Percentiles rank a stretch among this genome's conserved stretches.
These are phyloP conservation scores for Hycleus cichorii DNA, from an alignment of 1,140 invertebrate species.

Conservation along the genomic window DNA sequence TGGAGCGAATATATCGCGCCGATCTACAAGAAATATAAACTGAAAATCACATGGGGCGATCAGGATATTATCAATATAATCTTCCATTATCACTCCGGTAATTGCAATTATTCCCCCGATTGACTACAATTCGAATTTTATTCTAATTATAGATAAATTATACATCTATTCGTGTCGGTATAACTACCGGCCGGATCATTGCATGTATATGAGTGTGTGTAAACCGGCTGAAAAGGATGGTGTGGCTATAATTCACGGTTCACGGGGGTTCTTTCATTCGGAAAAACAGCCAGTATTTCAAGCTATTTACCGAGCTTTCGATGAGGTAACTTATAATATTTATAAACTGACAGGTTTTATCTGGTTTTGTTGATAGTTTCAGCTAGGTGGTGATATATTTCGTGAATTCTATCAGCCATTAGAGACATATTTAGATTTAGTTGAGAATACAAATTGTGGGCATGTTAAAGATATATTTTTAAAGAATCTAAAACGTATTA, in stretches of 20 bases:
- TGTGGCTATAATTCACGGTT: conserved; percentile 81
- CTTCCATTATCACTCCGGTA: conserved; percentile 81
- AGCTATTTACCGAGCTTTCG: conserved; percentile 64
- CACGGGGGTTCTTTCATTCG: conserved; percentile 75
- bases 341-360: conserved; percentile 4
- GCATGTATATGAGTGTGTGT: conserved; percentile 88
- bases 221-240: conserved; percentile 66
- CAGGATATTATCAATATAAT: conserved; percentile 97
- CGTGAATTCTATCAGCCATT: conserved; percentile 42
- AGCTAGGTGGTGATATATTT: conserved; percentile 43
- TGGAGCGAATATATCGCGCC: conserved; percentile 79
- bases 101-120: neutral
- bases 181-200: conserved; percentile 91
- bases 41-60: conserved; percentile 93
- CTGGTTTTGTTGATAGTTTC: conserved; percentile 41
- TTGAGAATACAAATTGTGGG: conserved; percentile 45
- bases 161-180: conserved; percentile 78
- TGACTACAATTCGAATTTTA: neutral
- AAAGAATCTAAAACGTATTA: conserved; percentile 36
- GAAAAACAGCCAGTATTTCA: conserved; percentile 79
- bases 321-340: conserved; percentile 44
- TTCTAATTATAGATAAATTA: conserved; percentile 56
- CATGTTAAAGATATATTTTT: conserved; percentile 44
- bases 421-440: conserved; percentile 40
- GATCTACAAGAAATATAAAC: conserved; percentile 77